Evolutionary conservation across 2,113 vertebrate genomes (phyloP), one percentile per base, ranked within the genome.

Genomic region (Tragelaphus imberbis): DNA sequence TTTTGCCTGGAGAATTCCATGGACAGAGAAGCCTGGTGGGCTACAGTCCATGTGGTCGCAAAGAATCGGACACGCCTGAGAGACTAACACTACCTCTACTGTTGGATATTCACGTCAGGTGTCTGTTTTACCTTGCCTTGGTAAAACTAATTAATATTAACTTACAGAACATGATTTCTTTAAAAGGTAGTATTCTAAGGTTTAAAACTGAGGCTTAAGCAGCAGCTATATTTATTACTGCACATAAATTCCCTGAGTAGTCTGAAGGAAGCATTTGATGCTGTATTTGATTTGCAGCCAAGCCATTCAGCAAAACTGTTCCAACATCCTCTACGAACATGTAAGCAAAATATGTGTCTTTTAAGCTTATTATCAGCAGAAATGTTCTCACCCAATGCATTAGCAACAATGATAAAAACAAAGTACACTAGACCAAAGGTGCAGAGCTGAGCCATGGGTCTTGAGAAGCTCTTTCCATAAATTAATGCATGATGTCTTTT

Each of bases 281-380:
- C n/a, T 95, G 16, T 28, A 21, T 96, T 85, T 97, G 85, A 95
- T 97, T 68, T 36, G n/a, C 30, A 95, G 68, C 25, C 75, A 97
- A 98, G 47, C 2, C 81, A 81, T 85, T 93, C 82, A 94, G 59
- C n/a, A 97, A 55, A 33, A 96, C 97, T 94, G 0, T 81, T 98
- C 89, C 97, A 89, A 90, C 71, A 97, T 90, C 10, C 5, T 95
- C 89, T 51, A 77, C 1, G n/a, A 93, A 93, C 19, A 16, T 81
- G 47, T 84, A 97, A 96, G 49, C 40, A 97, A 94, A 96, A 79
- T 61, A 97, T 97, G 68, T 92, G 40, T 92, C 96, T 97, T 95
- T 97, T 90, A 98, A 98, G 49, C 13, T 96, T 97, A 97, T 97
- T 96, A 89, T 96, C 96, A 98, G 91, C 28, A 92, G 81, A 93